Conservation (phyloP, 2,113 vertebrate genomes). For the Aegotheles bennettii region DNA sequence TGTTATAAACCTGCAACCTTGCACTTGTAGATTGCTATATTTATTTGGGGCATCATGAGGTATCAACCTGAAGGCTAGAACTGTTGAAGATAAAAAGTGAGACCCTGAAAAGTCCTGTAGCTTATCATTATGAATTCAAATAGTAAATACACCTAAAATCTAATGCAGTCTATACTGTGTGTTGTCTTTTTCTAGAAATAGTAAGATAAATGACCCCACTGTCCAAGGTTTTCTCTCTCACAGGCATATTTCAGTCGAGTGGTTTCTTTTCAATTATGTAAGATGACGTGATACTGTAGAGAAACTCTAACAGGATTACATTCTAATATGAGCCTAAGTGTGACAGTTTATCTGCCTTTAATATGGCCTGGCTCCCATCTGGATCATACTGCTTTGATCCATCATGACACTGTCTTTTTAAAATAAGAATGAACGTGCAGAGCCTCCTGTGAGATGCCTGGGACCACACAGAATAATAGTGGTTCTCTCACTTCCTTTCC, state of each 20-base stretch:
- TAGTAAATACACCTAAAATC: background rate
- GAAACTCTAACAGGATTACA: slow-evolving; percentile 62
- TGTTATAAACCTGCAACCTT: background rate
- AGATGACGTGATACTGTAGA: slow-evolving; percentile 31
- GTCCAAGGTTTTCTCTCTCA: background rate
- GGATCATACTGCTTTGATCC: background rate
- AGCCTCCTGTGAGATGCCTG: background rate
- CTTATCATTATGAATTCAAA: background rate
- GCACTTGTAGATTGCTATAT: background rate
- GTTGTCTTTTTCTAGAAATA: background rate
- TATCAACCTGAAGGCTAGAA: background rate
- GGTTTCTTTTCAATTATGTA: slow-evolving; percentile 42
- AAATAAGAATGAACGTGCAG: slow-evolving; percentile 1
- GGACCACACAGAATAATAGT: background rate
- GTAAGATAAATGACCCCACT: background rate
- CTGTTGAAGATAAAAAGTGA: background rate
- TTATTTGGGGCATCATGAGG: background rate
- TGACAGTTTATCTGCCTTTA: slow-evolving; percentile 46
- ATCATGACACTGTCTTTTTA: background rate
- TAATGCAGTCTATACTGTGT: background rate
- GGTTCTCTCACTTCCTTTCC: background rate
- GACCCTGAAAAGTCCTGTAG: background rate
- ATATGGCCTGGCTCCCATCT: slow-evolving; percentile 22
- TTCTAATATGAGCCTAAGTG: slow-evolving; percentile 13
- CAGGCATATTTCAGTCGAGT: background rate